Conservation (phyloP, 1,140 invertebrate genomes). For the Periplaneta americana region DNA sequence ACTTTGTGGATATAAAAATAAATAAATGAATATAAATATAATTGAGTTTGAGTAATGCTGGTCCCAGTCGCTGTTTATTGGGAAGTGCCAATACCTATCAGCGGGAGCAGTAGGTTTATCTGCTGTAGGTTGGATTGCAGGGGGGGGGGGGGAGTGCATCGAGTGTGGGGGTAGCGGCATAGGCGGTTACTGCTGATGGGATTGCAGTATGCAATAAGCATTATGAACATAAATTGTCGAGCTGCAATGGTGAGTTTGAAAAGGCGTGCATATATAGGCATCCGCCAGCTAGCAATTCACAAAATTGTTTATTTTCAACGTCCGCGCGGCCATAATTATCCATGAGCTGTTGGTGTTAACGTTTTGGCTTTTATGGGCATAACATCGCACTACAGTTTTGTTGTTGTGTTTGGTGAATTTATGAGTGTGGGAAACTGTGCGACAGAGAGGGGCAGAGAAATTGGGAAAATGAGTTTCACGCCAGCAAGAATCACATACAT, state of each 20-base stretch:
- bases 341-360: not conserved
- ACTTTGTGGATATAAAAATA: too few species aligned
- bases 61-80: not conserved
- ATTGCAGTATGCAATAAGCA: not conserved
- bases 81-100: not conserved
- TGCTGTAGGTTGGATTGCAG: too few species aligned
- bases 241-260: not conserved
- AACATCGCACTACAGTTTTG: not conserved
- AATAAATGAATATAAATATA: not conserved
- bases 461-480: not conserved
- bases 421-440: not conserved
- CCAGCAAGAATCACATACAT: not conserved
- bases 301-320: not conserved
- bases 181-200: not conserved
- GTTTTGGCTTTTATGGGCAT: not conserved
- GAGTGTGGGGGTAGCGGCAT: not conserved
- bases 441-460: not conserved
- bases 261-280: not conserved
- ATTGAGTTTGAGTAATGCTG: not conserved
- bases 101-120: too few species aligned
- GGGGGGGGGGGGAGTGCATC: not conserved
- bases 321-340: not conserved
- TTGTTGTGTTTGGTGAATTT: not conserved
- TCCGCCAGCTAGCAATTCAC: not conserved
- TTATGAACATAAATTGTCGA: not conserved